Conservation (phyloP, 2,113 vertebrate species). For the Erythrolamprus reginae region DNA sequence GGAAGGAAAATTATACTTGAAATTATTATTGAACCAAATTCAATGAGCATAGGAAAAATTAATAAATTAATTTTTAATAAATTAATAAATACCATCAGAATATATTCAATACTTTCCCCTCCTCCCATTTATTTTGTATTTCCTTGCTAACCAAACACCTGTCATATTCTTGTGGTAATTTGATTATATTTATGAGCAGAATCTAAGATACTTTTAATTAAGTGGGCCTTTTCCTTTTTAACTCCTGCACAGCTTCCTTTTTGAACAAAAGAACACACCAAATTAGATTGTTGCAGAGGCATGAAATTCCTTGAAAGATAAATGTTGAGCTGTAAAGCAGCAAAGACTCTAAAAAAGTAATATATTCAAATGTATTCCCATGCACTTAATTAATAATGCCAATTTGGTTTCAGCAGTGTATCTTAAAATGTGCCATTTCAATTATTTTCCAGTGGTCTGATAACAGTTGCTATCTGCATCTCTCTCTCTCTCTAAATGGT, state of each 20-base stretch:
- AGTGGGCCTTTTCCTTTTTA: conserved; percentile 45
- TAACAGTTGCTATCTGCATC: conserved; percentile 30
- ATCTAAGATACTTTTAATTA: conserved; percentile 64
- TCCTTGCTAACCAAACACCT: conserved; percentile 58
- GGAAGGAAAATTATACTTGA: background rate
- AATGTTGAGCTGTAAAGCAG: conserved; percentile 46
- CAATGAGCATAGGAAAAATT: conserved; percentile 33
- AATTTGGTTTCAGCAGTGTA: conserved; percentile 27
- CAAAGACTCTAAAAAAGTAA: conserved; percentile 31
- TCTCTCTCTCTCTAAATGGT: conserved; percentile 6
- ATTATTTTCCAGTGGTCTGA: conserved; percentile 32
- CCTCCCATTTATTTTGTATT: conserved; percentile 33
- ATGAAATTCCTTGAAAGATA: conserved; percentile 45
- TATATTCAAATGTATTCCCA: conserved; percentile 53
- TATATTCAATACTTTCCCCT: conserved; percentile 8
- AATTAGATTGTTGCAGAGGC: conserved; percentile 30
- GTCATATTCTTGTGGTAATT: conserved; percentile 59
- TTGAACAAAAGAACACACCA: conserved; percentile 29
- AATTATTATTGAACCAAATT: conserved; percentile 22
- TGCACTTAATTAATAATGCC: conserved; percentile 50
- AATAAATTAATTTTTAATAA: too few relatives aligned
- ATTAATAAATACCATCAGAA: conserved; percentile 13
- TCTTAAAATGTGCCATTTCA: conserved; percentile 37
- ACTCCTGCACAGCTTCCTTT: conserved; percentile 30
- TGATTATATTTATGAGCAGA: conserved; percentile 59